Percentiles rank a stretch among this genome's conserved stretches.
Evolutionary conservation across 2,113 vertebrate species (phyloP).

Genomic region (Pyrgilauda ruficollis): DNA sequence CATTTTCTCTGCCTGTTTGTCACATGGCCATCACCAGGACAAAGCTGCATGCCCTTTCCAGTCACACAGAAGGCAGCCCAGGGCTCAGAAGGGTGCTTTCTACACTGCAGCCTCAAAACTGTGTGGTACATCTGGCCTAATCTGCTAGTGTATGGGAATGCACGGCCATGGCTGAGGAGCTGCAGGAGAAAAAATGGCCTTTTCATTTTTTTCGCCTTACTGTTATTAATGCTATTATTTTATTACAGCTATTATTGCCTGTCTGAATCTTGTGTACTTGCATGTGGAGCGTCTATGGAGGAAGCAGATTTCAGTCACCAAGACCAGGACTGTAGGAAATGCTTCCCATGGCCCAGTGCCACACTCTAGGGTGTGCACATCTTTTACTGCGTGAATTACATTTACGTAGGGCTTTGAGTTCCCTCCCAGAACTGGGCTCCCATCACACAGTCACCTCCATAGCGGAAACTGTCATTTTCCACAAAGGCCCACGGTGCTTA

Average conservation of each 20-base stretch:
- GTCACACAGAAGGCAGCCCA: background rate
- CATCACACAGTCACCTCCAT: background rate
- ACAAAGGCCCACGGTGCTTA: background rate
- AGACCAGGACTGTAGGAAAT: conserved; percentile 10
- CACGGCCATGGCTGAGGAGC: background rate
- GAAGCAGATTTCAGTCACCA: background rate
- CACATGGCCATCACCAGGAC: background rate
- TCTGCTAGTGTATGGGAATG: background rate
- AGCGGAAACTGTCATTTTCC: background rate
- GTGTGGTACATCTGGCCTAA: background rate
- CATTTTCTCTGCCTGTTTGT: background rate
- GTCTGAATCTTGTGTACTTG: background rate
- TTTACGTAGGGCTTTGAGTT: background rate
- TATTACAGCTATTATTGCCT: background rate
- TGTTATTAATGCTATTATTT: background rate
- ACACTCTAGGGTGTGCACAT: background rate
- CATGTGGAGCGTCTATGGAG: background rate
- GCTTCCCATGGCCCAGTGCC: background rate
- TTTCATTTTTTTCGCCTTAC: background rate
- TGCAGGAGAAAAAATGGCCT: background rate
- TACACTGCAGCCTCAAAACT: background rate
- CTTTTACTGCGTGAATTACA: background rate
- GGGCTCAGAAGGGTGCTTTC: background rate
- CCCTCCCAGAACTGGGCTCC: background rate
- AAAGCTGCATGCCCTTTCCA: background rate